Conservation (phyloP, 2,113 vertebrate genomes). For the Camelus bactrianus region DNA sequence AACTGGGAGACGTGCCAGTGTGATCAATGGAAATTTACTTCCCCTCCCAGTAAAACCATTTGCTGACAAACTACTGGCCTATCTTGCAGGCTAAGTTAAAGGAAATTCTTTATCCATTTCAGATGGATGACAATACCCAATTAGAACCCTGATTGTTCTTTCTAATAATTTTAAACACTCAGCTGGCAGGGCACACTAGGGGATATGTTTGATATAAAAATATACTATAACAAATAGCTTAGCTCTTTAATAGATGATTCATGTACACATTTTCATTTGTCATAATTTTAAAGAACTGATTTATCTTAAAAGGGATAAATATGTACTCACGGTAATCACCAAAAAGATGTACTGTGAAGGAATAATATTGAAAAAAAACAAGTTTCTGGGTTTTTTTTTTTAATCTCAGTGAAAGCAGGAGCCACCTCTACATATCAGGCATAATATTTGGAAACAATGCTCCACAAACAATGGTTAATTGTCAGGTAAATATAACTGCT, state of each 20-base stretch:
- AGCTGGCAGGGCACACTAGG: constrained; percentile 2
- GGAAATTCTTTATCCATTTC: constrained; percentile 78
- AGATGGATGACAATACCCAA: constrained; percentile 79
- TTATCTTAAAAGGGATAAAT: constrained; percentile 69
- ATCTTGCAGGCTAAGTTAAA: constrained; percentile 73
- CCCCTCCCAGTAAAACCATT: constrained; percentile 69
- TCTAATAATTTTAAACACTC: constrained; percentile 56
- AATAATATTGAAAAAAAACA: constrained; percentile 43
- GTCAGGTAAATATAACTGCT: constrained; percentile 61
- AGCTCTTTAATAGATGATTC: neutral
- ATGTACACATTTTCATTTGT: neutral
- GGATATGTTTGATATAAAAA: neutral
- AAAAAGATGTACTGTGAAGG: constrained; percentile 32
- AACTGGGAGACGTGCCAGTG: constrained; percentile 65
- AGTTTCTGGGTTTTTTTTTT: neutral
- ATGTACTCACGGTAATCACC: neutral
- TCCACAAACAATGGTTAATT: constrained; percentile 66
- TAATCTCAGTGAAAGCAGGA: constrained; percentile 38
- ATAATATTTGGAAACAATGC: constrained; percentile 60
- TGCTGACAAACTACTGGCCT: constrained; percentile 74
- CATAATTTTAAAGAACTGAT: constrained; percentile 70
- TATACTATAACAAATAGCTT: constrained; percentile 12
- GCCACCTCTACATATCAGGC: neutral
- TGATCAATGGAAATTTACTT: constrained; percentile 77
- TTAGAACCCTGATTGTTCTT: constrained; percentile 75